These are phyloP conservation scores for Anastatus disparis DNA, from an alignment of 1,140 invertebrate species.

Conservation along the genomic window DNA sequence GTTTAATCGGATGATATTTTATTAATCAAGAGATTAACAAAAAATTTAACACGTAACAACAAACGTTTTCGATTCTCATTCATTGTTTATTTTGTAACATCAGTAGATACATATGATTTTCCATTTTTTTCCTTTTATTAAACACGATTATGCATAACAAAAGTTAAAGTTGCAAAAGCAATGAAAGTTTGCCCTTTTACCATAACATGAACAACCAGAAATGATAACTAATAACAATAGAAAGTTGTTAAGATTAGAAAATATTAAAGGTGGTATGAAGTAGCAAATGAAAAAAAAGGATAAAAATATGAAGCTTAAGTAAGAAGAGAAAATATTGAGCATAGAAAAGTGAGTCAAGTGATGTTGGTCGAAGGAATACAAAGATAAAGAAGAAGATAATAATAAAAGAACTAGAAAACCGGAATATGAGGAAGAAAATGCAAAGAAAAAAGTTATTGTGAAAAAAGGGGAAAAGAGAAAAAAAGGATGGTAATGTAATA, in stretches of 20 bases:
- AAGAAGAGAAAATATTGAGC: no score
- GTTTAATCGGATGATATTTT: no score
- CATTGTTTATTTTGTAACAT: neutral
- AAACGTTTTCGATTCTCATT: neutral
- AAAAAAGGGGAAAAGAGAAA: neutral
- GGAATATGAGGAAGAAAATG: neutral
- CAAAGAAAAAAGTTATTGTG: neutral
- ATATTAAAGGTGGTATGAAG: neutral
- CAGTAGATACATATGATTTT: no score
- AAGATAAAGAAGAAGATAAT: no score
- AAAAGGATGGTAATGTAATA: neutral
- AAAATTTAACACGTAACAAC: neutral
- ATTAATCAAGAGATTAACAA: no score
- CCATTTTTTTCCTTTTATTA: neutral
- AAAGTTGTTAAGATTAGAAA: neutral
- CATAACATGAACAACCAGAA: no score
- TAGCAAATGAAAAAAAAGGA: neutral
- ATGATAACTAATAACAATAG: neutral
- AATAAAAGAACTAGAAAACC: neutral
- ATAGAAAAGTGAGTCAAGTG: no score
- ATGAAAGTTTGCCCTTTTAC: no score
- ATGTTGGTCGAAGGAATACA: no score
- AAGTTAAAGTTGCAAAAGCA: no score
- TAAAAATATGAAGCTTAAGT: no score
- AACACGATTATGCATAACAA: no score